phyloP scores from a whole-genome alignment of 2,888 invertebrate genomes.

The Mystacides longicornis region DNA sequence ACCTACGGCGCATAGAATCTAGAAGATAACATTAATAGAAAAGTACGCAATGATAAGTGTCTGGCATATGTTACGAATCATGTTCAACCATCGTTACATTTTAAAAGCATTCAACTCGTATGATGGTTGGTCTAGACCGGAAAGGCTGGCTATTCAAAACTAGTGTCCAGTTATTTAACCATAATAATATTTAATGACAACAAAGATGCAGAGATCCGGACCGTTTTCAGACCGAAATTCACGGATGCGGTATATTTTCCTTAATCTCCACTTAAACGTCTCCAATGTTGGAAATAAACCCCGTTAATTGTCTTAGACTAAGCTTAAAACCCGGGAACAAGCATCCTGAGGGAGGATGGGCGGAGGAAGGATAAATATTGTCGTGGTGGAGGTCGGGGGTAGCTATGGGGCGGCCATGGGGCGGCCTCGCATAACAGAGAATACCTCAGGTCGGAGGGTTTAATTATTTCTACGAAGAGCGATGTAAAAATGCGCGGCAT shows the following conservation, averaged over 20 bases:
- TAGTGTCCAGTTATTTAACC: no score
- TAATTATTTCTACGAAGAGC: slow-evolving; percentile 25
- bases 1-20: no score
- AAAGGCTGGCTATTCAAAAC: neutral
- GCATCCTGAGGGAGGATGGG: neutral
- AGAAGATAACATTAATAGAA: no score
- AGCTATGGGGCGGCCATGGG: neutral
- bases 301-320: slow-evolving; percentile 9
- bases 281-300: slow-evolving; percentile 1
- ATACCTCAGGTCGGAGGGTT: slow-evolving; percentile 18
- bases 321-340: slow-evolving; percentile 8
- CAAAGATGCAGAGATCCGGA: neutral
- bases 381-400: neutral
- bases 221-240: slow-evolving; percentile 6
- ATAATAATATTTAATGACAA: neutral
- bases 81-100: no score
- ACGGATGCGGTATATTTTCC: slow-evolving; percentile 4
- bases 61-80: no score
- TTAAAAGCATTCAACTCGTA: no score
- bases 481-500: slow-evolving; percentile 25
- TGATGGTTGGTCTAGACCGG: no score
- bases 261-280: neutral
- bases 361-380: slow-evolving; percentile 1
- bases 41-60: no score
- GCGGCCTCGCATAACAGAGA: slow-evolving; percentile 12